phyloP scores from a whole-genome alignment of 2,888 invertebrate genomes.

The Pyrochroa serraticornis region DNA sequence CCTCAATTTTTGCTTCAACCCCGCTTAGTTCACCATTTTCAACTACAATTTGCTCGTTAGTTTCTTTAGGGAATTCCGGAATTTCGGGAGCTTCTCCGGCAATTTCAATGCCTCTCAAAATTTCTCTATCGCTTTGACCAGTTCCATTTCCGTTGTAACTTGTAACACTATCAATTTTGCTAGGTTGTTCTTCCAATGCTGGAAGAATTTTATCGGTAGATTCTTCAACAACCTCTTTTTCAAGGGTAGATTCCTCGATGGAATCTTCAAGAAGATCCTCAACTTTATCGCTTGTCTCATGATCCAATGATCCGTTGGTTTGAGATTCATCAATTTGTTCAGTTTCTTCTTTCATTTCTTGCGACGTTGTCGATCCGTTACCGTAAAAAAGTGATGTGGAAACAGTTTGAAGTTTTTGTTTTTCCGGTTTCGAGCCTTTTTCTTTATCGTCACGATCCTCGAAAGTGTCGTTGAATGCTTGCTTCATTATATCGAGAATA shows the following conservation, averaged over 20 bases:
- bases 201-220: no score
- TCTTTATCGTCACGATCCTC: slow-evolving; percentile 37
- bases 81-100: slow-evolving; percentile 23
- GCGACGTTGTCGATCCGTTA: not conserved
- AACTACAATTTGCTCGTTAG: slow-evolving; percentile 2
- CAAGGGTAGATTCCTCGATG: no score
- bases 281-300: not conserved
- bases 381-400: slow-evolving; percentile 25
- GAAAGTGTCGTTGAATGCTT: slow-evolving; percentile 58
- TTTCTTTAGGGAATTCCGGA: slow-evolving; percentile 22
- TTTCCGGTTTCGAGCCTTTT: slow-evolving; percentile 17
- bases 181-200: no score
- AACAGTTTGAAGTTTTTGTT: slow-evolving; percentile 12
- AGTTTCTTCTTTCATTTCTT: slow-evolving; percentile 5
- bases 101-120: slow-evolving; percentile 25
- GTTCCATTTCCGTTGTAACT: no score
- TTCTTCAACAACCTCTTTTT: no score
- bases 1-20: slow-evolving; percentile 14
- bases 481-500: slow-evolving; percentile 66
- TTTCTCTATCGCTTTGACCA: slow-evolving; percentile 15
- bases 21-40: slow-evolving; percentile 1
- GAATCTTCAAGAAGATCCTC: no score
- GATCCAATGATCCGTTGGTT: not conserved
- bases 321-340: slow-evolving; percentile 15
- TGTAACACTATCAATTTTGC: not conserved